phyloP scores from a whole-genome alignment of 2,888 invertebrate genomes.

The Anthophora plumipes region DNA sequence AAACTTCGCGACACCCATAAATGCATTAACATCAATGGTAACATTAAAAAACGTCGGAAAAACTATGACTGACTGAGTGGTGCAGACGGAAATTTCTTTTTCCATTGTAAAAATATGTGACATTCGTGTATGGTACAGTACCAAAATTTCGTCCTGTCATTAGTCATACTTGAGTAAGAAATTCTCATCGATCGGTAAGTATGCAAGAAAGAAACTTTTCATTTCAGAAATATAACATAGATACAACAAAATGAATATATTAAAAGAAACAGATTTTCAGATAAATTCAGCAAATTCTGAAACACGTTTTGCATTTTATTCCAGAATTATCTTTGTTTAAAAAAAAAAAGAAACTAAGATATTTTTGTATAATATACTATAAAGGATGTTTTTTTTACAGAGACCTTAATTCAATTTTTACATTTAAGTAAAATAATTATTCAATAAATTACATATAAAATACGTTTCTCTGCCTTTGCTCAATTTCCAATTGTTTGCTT shows the following conservation, averaged over 20 bases:
- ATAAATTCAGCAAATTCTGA: no score
- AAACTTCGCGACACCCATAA: slow-evolving; percentile 55
- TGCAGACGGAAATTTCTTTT: slow-evolving; percentile 42
- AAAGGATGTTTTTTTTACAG: no score
- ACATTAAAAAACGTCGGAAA: slow-evolving; percentile 50
- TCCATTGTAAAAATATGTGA: slow-evolving; percentile 68
- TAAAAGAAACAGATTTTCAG: neutral
- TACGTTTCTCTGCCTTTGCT: no score
- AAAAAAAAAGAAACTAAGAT: no score
- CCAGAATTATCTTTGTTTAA: no score
- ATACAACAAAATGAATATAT: neutral
- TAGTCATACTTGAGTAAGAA: no score
- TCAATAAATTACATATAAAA: neutral
- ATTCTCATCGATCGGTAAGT: neutral
- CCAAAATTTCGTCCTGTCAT: slow-evolving; percentile 39
- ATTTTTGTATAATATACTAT: no score
- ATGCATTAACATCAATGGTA: slow-evolving; percentile 60
- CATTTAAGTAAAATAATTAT: neutral
- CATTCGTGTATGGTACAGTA: slow-evolving; percentile 40
- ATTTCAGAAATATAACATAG: neutral
- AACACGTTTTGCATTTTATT: neutral
- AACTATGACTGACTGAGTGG: slow-evolving; percentile 49
- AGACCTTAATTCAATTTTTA: no score
- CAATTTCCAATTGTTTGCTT: neutral
- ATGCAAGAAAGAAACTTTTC: neutral